These are phyloP conservation scores for Melanerpes formicivorus DNA, from an alignment of 2,113 vertebrate species.

Conservation along the genomic window DNA sequence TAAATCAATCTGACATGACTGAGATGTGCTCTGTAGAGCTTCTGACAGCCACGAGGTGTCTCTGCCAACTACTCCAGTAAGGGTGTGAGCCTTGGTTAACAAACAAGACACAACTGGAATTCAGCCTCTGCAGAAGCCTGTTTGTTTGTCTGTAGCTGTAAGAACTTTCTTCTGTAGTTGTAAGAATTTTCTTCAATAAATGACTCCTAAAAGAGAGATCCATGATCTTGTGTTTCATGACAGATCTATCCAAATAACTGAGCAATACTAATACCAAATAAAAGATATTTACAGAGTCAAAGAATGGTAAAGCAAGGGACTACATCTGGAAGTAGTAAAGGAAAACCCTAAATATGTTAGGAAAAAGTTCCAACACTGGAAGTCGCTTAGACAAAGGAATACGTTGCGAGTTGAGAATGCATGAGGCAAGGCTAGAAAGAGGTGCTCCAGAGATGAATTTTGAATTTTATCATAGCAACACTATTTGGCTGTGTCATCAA, in stretches of 20 bases:
- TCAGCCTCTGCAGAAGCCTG: neutral
- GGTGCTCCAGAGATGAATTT: constrained; percentile 63
- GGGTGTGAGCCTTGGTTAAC: neutral
- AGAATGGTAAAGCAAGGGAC: constrained; percentile 49
- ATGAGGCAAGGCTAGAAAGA: constrained; percentile 61
- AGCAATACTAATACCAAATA: neutral
- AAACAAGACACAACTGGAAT: constrained; percentile 11
- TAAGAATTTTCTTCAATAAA: neutral
- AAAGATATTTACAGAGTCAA: constrained; percentile 33
- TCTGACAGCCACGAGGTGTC: constrained; percentile 47
- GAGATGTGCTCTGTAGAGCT: neutral
- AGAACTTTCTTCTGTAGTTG: neutral
- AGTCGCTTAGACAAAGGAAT: constrained; percentile 69
- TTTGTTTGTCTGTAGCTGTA: neutral
- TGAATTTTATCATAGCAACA: constrained; percentile 63
- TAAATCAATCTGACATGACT: neutral
- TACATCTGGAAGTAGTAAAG: constrained; percentile 70
- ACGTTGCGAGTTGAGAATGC: constrained; percentile 65
- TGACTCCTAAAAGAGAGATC: neutral
- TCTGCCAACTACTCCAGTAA: constrained; percentile 1
- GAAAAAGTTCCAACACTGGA: constrained; percentile 58
- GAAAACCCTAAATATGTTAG: constrained; percentile 62
- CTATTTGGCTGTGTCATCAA: constrained; percentile 55
- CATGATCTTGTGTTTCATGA: constrained; percentile 6
- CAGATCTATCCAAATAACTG: constrained; percentile 6